Evolutionary conservation across 2,113 vertebrate genomes (phyloP), one percentile per base, ranked within the genome.

Genomic region (Octodon degus): DNA sequence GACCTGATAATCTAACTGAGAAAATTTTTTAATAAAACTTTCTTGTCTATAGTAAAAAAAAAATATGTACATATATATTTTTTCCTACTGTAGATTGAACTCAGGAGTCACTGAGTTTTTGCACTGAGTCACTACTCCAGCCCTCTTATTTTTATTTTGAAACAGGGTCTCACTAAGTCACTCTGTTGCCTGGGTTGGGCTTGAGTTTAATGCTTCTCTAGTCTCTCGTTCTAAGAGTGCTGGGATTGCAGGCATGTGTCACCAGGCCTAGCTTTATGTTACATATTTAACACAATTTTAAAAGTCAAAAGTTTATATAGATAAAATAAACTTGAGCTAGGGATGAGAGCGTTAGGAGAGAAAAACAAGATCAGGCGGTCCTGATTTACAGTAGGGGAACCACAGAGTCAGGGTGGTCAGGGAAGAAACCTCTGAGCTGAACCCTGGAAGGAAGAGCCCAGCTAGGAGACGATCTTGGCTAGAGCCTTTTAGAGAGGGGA

Each of bases 351-450:
- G 55, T 83, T 90, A 90, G 37, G 24, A 93, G 70, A 62, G 24
- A 88, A 47, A 95, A 94, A 87, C 60, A 84, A 88, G 70, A 60
- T 5, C 13, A 2, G 32, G 17, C 58, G 14, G 7, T 83, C 82
- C 19, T 86, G n/a, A 37, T 89, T 80, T 13, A 12, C 32, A 27
- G 88, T 14, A 12, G 40, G 40, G 27, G n/a, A 76, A 76, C 22
- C 72, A 76, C 72, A 24, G 93, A 65, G 43, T 47, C 16, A 72
- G 19, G 6, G 40, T 90, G 65, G 34, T 76, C 16, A 43, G 55
- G 55, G 37, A 86, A 67, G 27, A 93, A 93, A 60, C 2, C 37
- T 74, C 74, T 88, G 68, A 88, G 53, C n/a, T 90, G 62, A 96
- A 86, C 62, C 25, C 58, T 81, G 43, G 40, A 60, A 43, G 37